Base-by-base conservation (phyloP, 2,113 vertebrate genomes). In the Hippocampus mohnikei region DNA sequence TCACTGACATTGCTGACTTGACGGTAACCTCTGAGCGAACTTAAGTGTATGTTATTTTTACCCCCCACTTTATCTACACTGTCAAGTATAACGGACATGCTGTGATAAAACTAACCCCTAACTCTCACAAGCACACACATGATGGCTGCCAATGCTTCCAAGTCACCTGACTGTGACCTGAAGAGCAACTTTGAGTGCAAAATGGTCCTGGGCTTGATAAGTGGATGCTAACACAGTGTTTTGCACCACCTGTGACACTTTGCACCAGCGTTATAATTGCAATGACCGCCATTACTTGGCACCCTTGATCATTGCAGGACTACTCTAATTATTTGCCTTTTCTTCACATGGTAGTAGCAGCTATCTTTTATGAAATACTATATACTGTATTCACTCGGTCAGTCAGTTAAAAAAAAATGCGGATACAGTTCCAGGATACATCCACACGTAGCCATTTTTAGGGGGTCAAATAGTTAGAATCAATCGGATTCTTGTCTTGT, bases 321-420 rank as follows among this genome's bases (percentile, higher is more conserved):
- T 0, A 8, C 70, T 88, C 80, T 92, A 91, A 89, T 91, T 87
- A 72, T 69, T 71, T 20, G 52, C 41, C 63, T 75, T 70, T 8
- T 79, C 50, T 74, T 76, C 73, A 78, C 78, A 76, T 72, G 67
- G 13, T 10, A 1, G 5, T 69, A 73, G 25, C 12, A 25, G 10
- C 44, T 15, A 6, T 29, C 25, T 64, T 46, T 6, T 7, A 40
- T n/a, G 61, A 5, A 27, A 33, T 23, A 53, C 52, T 21, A 5
- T 21, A 25, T 29, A n/a, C n/a, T n/a, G n/a, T n/a, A 52, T 50
- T 20, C 6, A 50, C 16, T 48, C 46, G 6, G 13, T 5, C 16
- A 52, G 18, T 52, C 6, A 0, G 2, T 52, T 52, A 48, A 37
- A 37, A 37, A 37, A 37, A 37, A 37, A 37, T 6, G 33, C 5